Base-by-base conservation (phyloP, 2,888 invertebrate genomes). In the Hypolimnas misippus region DNA sequence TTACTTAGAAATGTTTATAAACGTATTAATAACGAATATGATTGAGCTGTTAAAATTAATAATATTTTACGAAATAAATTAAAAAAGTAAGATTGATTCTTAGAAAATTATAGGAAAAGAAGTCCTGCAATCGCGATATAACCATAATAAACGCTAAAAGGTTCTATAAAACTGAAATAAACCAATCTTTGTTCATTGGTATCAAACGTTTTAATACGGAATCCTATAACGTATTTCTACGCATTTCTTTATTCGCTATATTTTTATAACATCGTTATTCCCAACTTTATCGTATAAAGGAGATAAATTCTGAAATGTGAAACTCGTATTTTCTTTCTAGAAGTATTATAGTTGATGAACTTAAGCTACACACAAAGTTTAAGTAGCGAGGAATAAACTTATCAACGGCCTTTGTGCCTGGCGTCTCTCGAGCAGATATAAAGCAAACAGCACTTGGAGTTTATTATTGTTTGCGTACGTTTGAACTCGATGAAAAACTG, bases 361-460 rank as follows among this genome's bases (percentile, higher is more conserved):
- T 52, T 59, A 52, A 44, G 42, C 44, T 44, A 52, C 31, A 53
- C 58, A 58, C 40, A 53, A 59, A 53, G 59, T 53, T 59, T 59
- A 58, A 52, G 51, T 31, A 52, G 40, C 7, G 31, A 35, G 53
- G 19, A 59, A 53, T 59, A 59, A 59, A 53, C 44, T 51, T 51
- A 16, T 44, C 46, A 44, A 40, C 57, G 40, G 57, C 38, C 51
- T 50, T 57, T 58, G 51, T 49, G 49, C 14, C 10, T n/a, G 25
- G 21, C n/a, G n/a, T n/a, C 21, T 25, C 14, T 25, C n/a, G 12
- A 29, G 25, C 6, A 49, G 19, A 49, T 29, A 49, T 49, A 42
- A 42, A 46, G 44, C 12, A 46, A 46, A 19, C 17, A 46, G 6
- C 10, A 42, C 8, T 44, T 3, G 10, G 12, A 21, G 19, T 46